These are phyloP conservation scores for Stramonita haemastoma DNA, from an alignment of 2,888 invertebrate species.

Conservation along the genomic window DNA sequence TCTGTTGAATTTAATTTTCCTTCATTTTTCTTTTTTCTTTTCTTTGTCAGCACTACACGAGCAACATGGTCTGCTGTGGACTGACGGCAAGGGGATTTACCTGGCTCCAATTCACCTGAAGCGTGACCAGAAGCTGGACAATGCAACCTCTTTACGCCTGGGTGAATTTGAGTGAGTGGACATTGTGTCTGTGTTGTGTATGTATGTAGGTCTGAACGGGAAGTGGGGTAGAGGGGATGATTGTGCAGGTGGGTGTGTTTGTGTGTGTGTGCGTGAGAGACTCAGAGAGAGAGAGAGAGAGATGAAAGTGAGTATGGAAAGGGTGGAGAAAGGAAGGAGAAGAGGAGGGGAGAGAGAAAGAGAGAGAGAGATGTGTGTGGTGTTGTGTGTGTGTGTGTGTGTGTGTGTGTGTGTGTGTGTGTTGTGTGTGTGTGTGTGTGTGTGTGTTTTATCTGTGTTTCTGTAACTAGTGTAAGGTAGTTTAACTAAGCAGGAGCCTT, in stretches of 20 bases:
- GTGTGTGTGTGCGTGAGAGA: neutral
- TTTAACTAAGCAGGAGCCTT: neutral
- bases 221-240: neutral
- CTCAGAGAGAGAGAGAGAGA: neutral
- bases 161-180: conserved; percentile 69
- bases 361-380: too few relatives aligned
- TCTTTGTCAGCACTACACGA: conserved; percentile 65
- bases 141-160: conserved; percentile 59
- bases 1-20: neutral
- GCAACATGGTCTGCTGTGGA: conserved; percentile 71
- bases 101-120: conserved; percentile 61
- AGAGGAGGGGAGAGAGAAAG: too few relatives aligned
- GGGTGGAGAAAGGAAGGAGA: neutral
- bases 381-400: neutral
- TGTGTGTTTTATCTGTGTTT: neutral
- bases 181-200: conserved; percentile 18
- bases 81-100: conserved; percentile 67
- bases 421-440: neutral
- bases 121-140: conserved; percentile 58
- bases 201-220: neutral
- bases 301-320: neutral
- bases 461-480: neutral
- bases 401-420: conserved; percentile 8
- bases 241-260: neutral
- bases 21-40: conserved; percentile 13